These are phyloP conservation scores for Aratinga solstitialis DNA, from an alignment of 2,797 vertebrate genomes.

Conservation along the genomic window DNA sequence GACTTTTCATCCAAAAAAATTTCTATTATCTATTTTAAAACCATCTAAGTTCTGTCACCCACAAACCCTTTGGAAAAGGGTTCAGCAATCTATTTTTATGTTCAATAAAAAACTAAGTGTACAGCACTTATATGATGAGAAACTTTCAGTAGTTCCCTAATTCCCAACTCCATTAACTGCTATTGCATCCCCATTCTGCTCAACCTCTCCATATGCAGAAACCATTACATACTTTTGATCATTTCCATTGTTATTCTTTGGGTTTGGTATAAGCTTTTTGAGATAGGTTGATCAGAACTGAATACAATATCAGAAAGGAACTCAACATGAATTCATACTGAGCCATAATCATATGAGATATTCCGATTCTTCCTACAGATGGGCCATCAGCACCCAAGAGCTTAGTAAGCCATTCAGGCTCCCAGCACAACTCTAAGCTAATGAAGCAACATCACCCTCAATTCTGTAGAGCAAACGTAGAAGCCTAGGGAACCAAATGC, in stretches of 20 bases:
- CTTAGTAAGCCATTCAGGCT: background rate
- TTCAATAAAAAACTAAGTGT: slow-evolving; percentile 13
- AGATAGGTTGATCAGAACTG: background rate
- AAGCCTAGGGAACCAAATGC: background rate
- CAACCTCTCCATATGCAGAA: background rate
- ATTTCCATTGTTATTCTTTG: background rate
- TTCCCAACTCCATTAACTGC: background rate
- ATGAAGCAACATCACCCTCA: background rate
- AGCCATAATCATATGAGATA: background rate
- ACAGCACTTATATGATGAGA: background rate
- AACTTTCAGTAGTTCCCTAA: background rate
- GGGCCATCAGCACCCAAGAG: background rate
- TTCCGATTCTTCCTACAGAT: background rate
- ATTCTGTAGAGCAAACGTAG: background rate
- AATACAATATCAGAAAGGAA: background rate
- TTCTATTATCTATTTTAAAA: background rate
- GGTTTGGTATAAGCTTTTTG: background rate
- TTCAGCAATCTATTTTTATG: background rate
- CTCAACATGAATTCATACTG: background rate
- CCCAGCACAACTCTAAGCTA: background rate
- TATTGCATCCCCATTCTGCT: slow-evolving; percentile 9
- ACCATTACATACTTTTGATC: background rate
- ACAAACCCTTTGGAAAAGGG: background rate
- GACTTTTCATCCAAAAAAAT: background rate
- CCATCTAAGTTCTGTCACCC: background rate